Conservation (phyloP, 2,113 vertebrate species). For the Ictalurus furcatus region DNA sequence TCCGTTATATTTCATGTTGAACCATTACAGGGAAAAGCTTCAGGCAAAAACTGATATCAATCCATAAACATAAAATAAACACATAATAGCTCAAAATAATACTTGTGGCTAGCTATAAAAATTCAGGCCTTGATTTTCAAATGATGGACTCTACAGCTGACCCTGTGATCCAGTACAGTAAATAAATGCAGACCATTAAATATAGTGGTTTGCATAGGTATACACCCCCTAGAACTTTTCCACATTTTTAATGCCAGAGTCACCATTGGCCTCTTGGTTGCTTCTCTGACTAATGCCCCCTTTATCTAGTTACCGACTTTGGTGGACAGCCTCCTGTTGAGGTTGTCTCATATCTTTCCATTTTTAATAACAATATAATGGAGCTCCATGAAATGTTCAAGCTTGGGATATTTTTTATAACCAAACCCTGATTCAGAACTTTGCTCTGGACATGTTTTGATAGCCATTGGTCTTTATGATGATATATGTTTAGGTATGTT, state of each 20-base stretch:
- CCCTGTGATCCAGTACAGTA: not conserved
- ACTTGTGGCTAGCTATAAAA: not conserved
- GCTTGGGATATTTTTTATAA: not conserved
- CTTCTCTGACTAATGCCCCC: not conserved
- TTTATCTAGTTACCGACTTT: not conserved
- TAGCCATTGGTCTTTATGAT: not conserved
- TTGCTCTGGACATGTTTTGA: not conserved
- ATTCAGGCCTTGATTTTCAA: not conserved
- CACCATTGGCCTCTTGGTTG: not conserved
- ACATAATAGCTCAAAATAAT: not conserved
- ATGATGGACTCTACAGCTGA: not conserved
- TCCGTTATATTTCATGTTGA: not conserved
- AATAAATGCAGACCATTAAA: not conserved
- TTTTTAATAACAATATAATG: not conserved
- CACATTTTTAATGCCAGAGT: too few species aligned
- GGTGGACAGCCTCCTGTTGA: not conserved
- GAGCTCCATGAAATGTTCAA: not conserved
- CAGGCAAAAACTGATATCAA: not conserved
- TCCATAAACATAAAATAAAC: not conserved
- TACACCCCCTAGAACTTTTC: not conserved
- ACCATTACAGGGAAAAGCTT: not conserved
- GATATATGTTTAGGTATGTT: not conserved
- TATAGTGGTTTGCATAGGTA: not conserved
- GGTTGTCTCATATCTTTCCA: not conserved
- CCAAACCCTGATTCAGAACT: not conserved